These are phyloP conservation scores for Drosophila mimica DNA, from an alignment of 2,888 invertebrate species.

Conservation along the genomic window DNA sequence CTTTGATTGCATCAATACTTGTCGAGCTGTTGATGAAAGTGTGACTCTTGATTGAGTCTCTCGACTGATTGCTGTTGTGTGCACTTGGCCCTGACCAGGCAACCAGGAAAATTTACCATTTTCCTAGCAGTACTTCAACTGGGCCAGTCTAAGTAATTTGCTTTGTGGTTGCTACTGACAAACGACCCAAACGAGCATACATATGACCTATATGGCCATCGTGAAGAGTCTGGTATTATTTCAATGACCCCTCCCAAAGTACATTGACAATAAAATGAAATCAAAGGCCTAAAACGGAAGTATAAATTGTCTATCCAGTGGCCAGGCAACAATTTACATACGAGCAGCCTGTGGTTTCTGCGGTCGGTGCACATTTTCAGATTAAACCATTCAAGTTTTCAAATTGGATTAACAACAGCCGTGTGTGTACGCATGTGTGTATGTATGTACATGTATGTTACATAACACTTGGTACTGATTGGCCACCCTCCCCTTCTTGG, in stretches of 20 bases:
- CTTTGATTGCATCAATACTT: slow-evolving; percentile 22
- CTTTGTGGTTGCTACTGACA: slow-evolving; percentile 42
- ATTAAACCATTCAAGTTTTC: slow-evolving; percentile 52
- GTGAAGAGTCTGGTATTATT: neutral
- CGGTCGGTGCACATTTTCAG: slow-evolving; percentile 59
- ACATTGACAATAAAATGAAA: slow-evolving; percentile 42
- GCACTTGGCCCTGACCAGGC: neutral
- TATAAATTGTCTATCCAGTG: slow-evolving; percentile 9
- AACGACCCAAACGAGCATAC: slow-evolving; percentile 7
- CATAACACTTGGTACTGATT: slow-evolving; percentile 5
- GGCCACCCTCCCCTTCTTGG: neutral
- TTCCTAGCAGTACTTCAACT: neutral
- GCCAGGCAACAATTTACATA: slow-evolving; percentile 18
- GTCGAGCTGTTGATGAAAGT: slow-evolving; percentile 16
- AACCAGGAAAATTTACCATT: neutral
- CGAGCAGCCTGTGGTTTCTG: slow-evolving; percentile 53
- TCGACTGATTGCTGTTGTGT: slow-evolving; percentile 16
- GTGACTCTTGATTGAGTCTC: slow-evolving; percentile 26
- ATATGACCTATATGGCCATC: neutral
- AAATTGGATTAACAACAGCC: slow-evolving; percentile 63
- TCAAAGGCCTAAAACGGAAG: slow-evolving; percentile 24
- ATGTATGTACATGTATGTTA: neutral
- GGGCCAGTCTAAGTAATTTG: slow-evolving; percentile 58
- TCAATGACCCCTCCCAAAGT: slow-evolving; percentile 2
- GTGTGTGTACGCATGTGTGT: slow-evolving; percentile 4